Base-by-base conservation (phyloP, 2,113 vertebrate genomes). In the Oncorhynchus gorbuscha region DNA sequence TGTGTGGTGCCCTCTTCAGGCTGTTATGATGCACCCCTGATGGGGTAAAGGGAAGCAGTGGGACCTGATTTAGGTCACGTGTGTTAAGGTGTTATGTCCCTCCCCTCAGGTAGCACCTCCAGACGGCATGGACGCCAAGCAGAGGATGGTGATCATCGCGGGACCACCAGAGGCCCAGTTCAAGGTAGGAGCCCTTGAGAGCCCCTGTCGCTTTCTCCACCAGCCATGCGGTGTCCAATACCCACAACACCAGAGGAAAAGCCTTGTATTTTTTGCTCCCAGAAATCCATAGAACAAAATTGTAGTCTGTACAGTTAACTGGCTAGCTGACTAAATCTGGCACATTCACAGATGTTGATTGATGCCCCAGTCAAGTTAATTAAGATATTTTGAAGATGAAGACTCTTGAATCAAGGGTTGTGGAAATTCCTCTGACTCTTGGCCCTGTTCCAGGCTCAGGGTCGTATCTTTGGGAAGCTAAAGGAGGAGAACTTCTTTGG, bases 401-500 rank as follows among this genome's bases (percentile, higher is more conserved):
- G 51, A 55, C 4, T 16, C 51, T 55, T 55, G 3, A 55, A 55
- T 55, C 12, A 18, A 14, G 51, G 51, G 9, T 11, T 45, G 39
- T 45, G 51, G 2, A 55, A 55, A 55, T 18, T 14, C 16, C 12
- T 4, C 49, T 14, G 49, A 55, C 16, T 45, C n/a, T 8, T 1
- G 70, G 12, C 78, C 16, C 1, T 16, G 66, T 80, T 85, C 7
- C 85, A 98, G 96, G 96, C 96, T 91, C 96, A 98, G 91, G 96
- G 96, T 88, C 95, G 96, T 81, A 96, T 98, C 77, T 98, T 97
- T 88, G 93, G 96, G 68, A 98, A 98, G 90, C 94, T 99, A 85
- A 99, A 99, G 89, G 97, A 99, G 92, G 97, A 99, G 93, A 99
- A 99, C 86, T 99, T 99, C 89, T 98, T 99, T 89, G 97, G 97